Conservation (phyloP, 92 coral and sea anemone species). For the Scolanthus callimorphus region DNA sequence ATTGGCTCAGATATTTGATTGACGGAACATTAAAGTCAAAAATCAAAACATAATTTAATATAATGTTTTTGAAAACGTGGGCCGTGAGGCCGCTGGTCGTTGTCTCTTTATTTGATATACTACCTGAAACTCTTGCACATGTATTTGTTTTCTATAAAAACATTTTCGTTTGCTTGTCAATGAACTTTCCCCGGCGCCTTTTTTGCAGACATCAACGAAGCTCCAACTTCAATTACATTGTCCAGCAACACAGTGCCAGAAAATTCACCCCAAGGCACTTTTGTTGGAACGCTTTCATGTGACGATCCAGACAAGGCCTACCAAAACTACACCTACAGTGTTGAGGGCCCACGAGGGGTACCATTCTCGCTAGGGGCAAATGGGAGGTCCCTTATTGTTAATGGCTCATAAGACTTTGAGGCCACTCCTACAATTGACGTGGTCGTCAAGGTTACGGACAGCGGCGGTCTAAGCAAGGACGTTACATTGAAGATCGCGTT, state of each 20-base stretch:
- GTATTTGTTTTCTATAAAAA: too few relatives aligned
- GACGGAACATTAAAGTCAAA: too few relatives aligned
- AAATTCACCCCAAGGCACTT: slow-evolving; percentile 62
- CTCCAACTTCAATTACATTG: slow-evolving; percentile 60
- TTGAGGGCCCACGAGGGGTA: slow-evolving; percentile 42
- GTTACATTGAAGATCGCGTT: slow-evolving; percentile 53
- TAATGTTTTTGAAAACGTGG: too few relatives aligned
- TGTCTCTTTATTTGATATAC: too few relatives aligned
- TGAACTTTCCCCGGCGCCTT: too few relatives aligned
- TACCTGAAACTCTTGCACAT: too few relatives aligned
- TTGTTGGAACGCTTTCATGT: slow-evolving; percentile 71
- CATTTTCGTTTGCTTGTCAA: too few relatives aligned
- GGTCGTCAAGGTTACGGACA: slow-evolving; percentile 59
- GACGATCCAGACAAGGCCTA: slow-evolving; percentile 74
- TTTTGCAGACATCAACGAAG: slow-evolving; percentile 71
- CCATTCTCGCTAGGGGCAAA: slow-evolving; percentile 57
- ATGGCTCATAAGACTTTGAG: slow-evolving; percentile 73
- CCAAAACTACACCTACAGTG: slow-evolving; percentile 62
- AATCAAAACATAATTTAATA: too few relatives aligned
- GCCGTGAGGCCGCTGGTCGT: too few relatives aligned
- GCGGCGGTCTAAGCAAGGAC: slow-evolving; percentile 60
- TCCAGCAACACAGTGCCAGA: slow-evolving; percentile 59
- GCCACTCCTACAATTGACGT: slow-evolving; percentile 49
- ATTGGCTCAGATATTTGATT: too few relatives aligned
- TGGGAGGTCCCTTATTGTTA: slow-evolving; percentile 38